These are phyloP conservation scores for Drosophila gaucha DNA, from an alignment of 2,888 invertebrate species.

Conservation along the genomic window DNA sequence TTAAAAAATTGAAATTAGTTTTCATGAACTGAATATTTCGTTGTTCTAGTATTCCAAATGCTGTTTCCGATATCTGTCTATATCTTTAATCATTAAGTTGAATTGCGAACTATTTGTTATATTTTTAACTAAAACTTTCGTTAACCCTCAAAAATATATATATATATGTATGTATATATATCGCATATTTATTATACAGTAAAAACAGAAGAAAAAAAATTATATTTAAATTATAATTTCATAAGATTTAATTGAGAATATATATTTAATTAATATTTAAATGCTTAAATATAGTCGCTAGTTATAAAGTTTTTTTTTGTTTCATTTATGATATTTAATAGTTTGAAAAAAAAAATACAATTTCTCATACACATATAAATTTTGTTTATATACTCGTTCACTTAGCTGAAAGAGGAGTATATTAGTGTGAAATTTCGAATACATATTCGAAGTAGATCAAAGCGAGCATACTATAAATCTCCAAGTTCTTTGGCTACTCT, in stretches of 20 bases:
- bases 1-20: slow-evolving; percentile 1
- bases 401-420: not conserved
- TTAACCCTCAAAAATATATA: slow-evolving; percentile 14
- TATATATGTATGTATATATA: slow-evolving; percentile 1
- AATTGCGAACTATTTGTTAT: no score
- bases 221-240: slow-evolving; percentile 21
- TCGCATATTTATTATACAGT: slow-evolving; percentile 48
- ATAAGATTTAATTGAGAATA: slow-evolving; percentile 2
- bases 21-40: slow-evolving; percentile 22
- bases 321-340: slow-evolving; percentile 44
- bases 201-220: slow-evolving; percentile 19
- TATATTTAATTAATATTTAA: slow-evolving; percentile 13
- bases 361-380: slow-evolving; percentile 18
- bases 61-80: not conserved
- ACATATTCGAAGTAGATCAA: no score
- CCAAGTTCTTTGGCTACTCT: no score
- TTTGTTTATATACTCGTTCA: slow-evolving; percentile 6
- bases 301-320: slow-evolving; percentile 27
- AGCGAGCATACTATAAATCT: no score
- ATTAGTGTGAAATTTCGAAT: not conserved
- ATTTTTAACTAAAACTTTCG: no score
- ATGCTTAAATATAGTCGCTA: slow-evolving; percentile 44
- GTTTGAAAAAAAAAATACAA: slow-evolving; percentile 41
- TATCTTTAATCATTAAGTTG: no score
- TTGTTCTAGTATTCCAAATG: slow-evolving; percentile 19